phyloP scores from a whole-genome alignment of 2,797 vertebrate species.

The Micropoecilia bifurca region DNA sequence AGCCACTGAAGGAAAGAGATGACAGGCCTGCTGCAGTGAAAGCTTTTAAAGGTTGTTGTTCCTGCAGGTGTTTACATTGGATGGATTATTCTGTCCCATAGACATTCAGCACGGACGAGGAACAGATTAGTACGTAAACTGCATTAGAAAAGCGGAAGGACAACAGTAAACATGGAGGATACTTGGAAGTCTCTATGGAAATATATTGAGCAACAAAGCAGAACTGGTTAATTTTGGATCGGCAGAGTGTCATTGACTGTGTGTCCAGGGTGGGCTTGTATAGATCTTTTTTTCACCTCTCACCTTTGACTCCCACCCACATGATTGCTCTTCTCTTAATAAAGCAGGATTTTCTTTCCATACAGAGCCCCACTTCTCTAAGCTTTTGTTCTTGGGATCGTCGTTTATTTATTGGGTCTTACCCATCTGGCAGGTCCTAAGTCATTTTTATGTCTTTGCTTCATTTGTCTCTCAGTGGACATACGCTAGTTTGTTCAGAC shows the following conservation, averaged over 20 bases:
- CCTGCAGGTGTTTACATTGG: conserved; percentile 68
- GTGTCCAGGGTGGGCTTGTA: conserved; percentile 51
- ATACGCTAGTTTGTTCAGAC: neutral
- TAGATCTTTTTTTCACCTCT: conserved; percentile 74
- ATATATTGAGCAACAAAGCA: conserved; percentile 16
- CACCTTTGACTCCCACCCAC: conserved; percentile 69
- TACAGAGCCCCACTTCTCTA: conserved; percentile 4
- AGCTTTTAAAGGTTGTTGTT: conserved; percentile 78
- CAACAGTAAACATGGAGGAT: neutral
- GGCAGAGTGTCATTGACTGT: conserved; percentile 32
- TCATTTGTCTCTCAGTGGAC: neutral
- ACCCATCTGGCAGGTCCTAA: neutral
- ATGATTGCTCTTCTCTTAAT: conserved; percentile 60
- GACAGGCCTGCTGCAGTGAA: conserved; percentile 63
- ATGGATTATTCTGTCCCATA: conserved; percentile 42
- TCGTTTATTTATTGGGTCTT: conserved; percentile 25
- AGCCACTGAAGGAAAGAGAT: conserved; percentile 63
- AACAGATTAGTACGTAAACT: conserved; percentile 41
- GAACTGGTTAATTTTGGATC: conserved; percentile 20
- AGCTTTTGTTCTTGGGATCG: conserved; percentile 48
- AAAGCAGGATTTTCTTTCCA: conserved; percentile 61
- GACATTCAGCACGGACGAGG: conserved; percentile 29
- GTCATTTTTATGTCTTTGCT: neutral
- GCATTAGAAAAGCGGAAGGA: conserved; percentile 19
- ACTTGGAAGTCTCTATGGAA: neutral